A percentile compares a stretch with the other conserved stretches of the same genome.
Evolutionary conservation across 2,888 invertebrate species (phyloP).

Genomic region (Mycalesis mineus): DNA sequence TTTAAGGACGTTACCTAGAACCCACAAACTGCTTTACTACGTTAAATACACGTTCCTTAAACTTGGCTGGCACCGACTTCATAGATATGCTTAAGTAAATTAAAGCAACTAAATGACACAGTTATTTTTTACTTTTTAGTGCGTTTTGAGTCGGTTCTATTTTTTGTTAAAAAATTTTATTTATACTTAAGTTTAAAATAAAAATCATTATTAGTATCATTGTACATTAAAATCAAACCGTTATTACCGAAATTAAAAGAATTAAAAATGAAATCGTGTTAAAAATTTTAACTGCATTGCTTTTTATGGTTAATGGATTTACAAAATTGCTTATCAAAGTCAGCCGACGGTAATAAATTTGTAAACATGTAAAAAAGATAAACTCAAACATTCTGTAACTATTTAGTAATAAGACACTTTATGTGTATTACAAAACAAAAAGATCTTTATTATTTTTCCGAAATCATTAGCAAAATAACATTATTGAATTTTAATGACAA

Average conservation of each 20-base stretch:
- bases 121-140: no score
- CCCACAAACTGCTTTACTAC: no score
- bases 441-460: constrained; percentile 11
- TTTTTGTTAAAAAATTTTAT: no score
- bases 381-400: not conserved
- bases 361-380: not conserved
- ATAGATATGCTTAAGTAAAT: no score
- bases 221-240: not conserved
- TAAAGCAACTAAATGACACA: no score
- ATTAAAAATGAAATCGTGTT: not conserved
- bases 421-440: constrained; percentile 4
- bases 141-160: no score
- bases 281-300: not conserved
- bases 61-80: no score
- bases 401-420: constrained; percentile 5
- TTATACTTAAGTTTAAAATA: no score
- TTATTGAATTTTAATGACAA: constrained; percentile 47
- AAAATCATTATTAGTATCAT: no score
- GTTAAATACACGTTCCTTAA: no score
- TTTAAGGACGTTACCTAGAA: no score
- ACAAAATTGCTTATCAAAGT: not conserved
- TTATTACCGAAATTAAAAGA: not conserved
- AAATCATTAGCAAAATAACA: constrained; percentile 20
- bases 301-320: not conserved
- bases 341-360: not conserved